phyloP scores from a whole-genome alignment of 2,888 invertebrate species.

The Frankliniella fusca region DNA sequence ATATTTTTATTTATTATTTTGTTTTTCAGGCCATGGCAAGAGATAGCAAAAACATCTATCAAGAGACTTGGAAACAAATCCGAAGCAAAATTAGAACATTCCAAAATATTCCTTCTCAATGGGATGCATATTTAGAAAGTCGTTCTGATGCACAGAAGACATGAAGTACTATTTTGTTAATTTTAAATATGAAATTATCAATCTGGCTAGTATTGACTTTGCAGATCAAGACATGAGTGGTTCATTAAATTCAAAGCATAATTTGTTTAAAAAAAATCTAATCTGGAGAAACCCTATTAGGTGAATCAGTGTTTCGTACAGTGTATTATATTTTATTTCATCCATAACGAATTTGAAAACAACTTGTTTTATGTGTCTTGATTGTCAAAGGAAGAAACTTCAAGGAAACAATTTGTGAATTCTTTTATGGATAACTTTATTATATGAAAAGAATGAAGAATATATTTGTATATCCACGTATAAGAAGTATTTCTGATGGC shows the following conservation, averaged over 20 bases:
- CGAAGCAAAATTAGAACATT: conserved; percentile 76
- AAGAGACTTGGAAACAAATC: conserved; percentile 88
- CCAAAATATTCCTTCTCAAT: conserved; percentile 79
- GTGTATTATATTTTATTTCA: no score
- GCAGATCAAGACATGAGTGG: no score
- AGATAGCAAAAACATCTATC: conserved; percentile 82
- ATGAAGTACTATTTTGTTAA: no score
- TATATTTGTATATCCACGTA: background rate
- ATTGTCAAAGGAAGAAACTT: background rate
- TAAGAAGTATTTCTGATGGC: background rate
- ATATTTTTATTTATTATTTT: conserved; percentile 31
- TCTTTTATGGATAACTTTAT: background rate
- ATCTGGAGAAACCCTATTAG: no score
- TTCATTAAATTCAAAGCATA: no score
- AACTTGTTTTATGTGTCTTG: background rate
- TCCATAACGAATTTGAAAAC: background rate
- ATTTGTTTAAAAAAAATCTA: no score
- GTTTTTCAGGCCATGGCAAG: conserved; percentile 69
- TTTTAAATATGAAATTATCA: no score
- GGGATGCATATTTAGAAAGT: conserved; percentile 47
- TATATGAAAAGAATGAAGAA: background rate
- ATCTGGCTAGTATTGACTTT: no score
- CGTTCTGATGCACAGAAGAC: no score
- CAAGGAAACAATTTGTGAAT: background rate
- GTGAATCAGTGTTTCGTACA: no score